Conservation (phyloP, 2,113 vertebrate genomes). For the Dolichallabes microphthalmus region DNA sequence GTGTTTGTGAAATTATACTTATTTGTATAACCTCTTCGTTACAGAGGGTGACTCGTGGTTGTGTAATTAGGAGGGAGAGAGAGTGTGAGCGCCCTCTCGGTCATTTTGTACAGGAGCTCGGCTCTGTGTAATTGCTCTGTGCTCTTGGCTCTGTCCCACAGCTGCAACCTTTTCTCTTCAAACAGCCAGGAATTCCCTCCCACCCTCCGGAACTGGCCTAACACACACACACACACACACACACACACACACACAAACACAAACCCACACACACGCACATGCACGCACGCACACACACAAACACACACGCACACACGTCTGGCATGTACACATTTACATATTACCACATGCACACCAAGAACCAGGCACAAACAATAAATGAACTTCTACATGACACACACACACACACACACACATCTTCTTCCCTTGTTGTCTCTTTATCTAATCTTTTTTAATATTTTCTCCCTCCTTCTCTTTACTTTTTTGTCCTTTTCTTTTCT, state of each 20-base stretch:
- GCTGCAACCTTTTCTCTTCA: constrained; percentile 82
- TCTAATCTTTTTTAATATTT: background rate
- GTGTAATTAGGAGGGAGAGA: background rate
- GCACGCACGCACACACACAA: constrained; percentile 61
- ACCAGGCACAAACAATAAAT: background rate
- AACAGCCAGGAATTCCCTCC: constrained; percentile 79
- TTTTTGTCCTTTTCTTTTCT: background rate
- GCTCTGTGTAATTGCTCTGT: constrained; percentile 76
- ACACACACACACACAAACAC: background rate
- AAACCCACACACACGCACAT: background rate
- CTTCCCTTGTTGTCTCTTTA: background rate
- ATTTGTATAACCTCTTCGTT: background rate
- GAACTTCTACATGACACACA: background rate
- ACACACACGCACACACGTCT: background rate
- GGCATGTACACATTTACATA: constrained; percentile 66
- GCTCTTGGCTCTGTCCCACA: constrained; percentile 77
- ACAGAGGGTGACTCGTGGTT: background rate
- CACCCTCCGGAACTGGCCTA: constrained; percentile 70
- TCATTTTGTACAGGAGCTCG: constrained; percentile 66
- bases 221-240: constrained; percentile 18
- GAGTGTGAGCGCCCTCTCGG: constrained; percentile 59
- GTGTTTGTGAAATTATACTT: background rate
- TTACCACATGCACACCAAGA: constrained; percentile 66
- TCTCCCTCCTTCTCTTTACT: background rate
- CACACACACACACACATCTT: background rate